phyloP scores from a whole-genome alignment of 2,113 vertebrate species.

The Cranoglanis bouderius region DNA sequence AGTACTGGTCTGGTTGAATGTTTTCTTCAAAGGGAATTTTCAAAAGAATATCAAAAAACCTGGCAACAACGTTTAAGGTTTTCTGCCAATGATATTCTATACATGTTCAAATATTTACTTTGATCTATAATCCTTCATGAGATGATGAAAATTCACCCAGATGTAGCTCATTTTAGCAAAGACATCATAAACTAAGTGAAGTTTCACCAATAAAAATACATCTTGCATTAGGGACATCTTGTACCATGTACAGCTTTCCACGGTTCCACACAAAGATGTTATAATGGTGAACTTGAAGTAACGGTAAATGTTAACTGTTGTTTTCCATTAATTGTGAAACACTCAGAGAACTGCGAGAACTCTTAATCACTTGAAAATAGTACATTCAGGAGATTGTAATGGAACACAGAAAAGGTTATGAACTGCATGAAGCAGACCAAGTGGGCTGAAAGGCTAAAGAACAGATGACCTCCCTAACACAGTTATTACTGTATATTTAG shows the following conservation, averaged over 20 bases:
- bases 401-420: neutral
- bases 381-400: neutral
- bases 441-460: neutral
- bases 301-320: neutral
- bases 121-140: neutral
- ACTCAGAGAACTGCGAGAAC: neutral
- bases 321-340: neutral
- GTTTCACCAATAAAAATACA: neutral
- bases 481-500: neutral
- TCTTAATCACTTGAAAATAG: neutral
- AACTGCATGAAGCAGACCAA: neutral
- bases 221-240: neutral
- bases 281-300: neutral
- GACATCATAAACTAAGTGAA: neutral
- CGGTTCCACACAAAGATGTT: neutral
- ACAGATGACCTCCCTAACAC: neutral
- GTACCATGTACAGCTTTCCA: neutral
- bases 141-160: neutral
- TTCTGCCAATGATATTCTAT: conserved; percentile 3
- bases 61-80: neutral
- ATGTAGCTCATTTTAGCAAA: neutral
- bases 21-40: conserved; percentile 12
- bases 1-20: no score
- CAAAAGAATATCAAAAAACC: neutral
- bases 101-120: conserved; percentile 1